Evolutionary conservation across 2,797 vertebrate species (phyloP).

Genomic region (Cynodonichthys magdalenae): DNA sequence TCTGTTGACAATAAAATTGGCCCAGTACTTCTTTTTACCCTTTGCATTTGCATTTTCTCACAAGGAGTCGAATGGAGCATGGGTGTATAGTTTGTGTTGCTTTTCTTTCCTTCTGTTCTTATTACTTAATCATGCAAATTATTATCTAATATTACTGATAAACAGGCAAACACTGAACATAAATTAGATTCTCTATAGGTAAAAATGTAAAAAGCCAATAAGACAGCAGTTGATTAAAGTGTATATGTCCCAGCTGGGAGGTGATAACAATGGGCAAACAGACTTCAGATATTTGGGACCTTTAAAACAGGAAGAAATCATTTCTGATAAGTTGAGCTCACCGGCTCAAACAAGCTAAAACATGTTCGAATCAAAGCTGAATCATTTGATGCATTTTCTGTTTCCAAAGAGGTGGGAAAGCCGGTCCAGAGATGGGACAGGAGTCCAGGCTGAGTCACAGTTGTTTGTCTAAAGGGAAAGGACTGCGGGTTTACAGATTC

Average conservation of each 20-base stretch:
- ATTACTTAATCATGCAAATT: slow-evolving; percentile 76
- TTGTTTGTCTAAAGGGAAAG: slow-evolving; percentile 69
- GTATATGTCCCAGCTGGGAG: slow-evolving; percentile 55
- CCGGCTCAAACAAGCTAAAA: slow-evolving; percentile 25
- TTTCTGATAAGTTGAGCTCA: slow-evolving; percentile 11
- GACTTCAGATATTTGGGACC: slow-evolving; percentile 36
- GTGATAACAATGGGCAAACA: slow-evolving; percentile 55
- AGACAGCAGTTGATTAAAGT: slow-evolving; percentile 74
- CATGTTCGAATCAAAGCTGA: slow-evolving; percentile 15
- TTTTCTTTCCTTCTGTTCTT: slow-evolving; percentile 64
- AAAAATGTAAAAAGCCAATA: slow-evolving; percentile 83
- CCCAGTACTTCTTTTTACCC: background rate
- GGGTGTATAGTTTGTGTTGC: slow-evolving; percentile 15
- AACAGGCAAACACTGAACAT: slow-evolving; percentile 83
- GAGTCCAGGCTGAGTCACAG: slow-evolving; percentile 60
- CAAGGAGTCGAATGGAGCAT: background rate
- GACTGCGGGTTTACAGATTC: slow-evolving; percentile 57
- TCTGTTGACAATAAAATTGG: slow-evolving; percentile 9
- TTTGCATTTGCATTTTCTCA: background rate
- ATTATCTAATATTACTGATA: slow-evolving; percentile 77
- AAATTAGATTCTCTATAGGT: slow-evolving; percentile 78
- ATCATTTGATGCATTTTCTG: slow-evolving; percentile 21
- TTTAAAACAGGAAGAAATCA: slow-evolving; percentile 33
- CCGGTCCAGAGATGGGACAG: slow-evolving; percentile 11
- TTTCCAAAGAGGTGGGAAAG: slow-evolving; percentile 15